phyloP scores from a whole-genome alignment of 2,888 invertebrate genomes.

The Calliphora vomitoria region DNA sequence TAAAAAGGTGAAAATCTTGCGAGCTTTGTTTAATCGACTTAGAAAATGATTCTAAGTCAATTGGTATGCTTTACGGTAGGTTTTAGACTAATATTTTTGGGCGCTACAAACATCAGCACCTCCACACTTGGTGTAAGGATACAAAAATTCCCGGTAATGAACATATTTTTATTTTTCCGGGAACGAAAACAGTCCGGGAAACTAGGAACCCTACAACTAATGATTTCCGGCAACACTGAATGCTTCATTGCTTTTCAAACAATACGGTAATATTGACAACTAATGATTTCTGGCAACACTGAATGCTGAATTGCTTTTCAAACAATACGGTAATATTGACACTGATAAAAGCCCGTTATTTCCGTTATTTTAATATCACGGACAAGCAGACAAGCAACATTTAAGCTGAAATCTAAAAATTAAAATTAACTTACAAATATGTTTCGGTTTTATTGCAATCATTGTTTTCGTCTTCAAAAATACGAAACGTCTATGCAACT shows the following conservation, averaged over 20 bases:
- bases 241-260: neutral
- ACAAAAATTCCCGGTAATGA: too few relatives aligned
- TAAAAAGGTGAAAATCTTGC: too few relatives aligned
- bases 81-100: too few relatives aligned
- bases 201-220: too few relatives aligned
- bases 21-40: too few relatives aligned
- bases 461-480: slow-evolving; percentile 68
- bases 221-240: neutral
- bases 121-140: too few relatives aligned
- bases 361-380: neutral
- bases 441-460: slow-evolving; percentile 72
- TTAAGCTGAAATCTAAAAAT: neutral
- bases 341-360: neutral
- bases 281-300: neutral
- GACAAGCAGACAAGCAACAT: neutral
- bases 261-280: neutral
- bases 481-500: slow-evolving; percentile 50
- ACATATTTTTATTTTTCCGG: too few relatives aligned
- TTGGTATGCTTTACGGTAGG: too few relatives aligned
- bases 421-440: slow-evolving; percentile 36
- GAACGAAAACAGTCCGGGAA: too few relatives aligned
- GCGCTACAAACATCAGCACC: too few relatives aligned
- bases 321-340: neutral
- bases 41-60: too few relatives aligned
- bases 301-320: neutral